Evolutionary conservation across 2,888 invertebrate genomes (phyloP), one percentile per base, ranked within the genome.

Genomic region (Lapara coniferarum): DNA sequence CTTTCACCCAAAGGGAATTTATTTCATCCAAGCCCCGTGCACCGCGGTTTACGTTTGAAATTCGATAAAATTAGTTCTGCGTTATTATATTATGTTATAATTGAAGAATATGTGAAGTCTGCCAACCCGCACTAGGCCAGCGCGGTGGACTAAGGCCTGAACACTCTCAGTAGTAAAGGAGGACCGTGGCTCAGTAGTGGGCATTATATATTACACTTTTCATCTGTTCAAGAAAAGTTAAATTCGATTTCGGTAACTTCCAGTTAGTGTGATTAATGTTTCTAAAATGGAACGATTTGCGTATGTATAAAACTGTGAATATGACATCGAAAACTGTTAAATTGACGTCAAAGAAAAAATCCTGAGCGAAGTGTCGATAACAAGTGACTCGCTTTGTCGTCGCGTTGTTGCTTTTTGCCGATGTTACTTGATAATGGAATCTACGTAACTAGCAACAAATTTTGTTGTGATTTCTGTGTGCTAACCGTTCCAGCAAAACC

Each of bases 271-370:
- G 19, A 10, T 77, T 75, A 73, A 74, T 76, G 74, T 70, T 71
- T 70, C 19, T 66, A 70, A 57, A 71, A 72, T 66, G 59, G 25
- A 63, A 71, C 72, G 52, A 76, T 75, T 73, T 71, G 53, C 59
- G 30, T 46, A 51, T 70, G 59, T 13, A 51, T 16, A 44, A 58
- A 63, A 68, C 59, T 67, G 58, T 74, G 69, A 82, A 79, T 73
- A 73, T 75, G 69, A 76, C 75, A 76, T 81, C 77, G 74, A 78
- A 80, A 80, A 78, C 78, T 79, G 79, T 83, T 81, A 63, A 63
- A 63, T 44, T 16, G 46, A 74, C 66, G 73, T 72, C 69, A 66
- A 69, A 69, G 70, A 68, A 71, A 77, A 76, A 74, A 71, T 75
- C 73, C 63, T 46, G 72, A 74, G 71, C 69, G 73, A 74, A 73